Percentiles rank a stretch among this genome's conserved stretches.
phyloP scores from a whole-genome alignment of 1,140 invertebrate genomes.

The Trinorchestia longiramus region DNA sequence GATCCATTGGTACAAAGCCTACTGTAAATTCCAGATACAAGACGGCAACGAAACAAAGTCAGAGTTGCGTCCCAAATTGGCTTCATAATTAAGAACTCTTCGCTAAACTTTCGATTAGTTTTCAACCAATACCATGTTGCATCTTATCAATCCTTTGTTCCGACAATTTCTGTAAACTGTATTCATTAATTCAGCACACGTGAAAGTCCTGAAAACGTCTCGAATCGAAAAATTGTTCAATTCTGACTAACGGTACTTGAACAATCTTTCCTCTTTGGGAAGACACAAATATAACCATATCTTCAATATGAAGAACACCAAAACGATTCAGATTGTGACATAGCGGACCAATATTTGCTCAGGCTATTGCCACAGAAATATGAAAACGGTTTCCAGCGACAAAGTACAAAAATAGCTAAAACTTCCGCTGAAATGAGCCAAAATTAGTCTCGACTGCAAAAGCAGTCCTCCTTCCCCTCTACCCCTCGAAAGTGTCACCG shows the following conservation, averaged over 20 bases:
- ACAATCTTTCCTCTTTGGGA: background rate
- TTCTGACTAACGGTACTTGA: background rate
- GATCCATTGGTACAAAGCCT: too few relatives aligned
- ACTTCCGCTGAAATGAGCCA: background rate
- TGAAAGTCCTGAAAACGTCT: too few relatives aligned
- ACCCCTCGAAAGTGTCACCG: background rate
- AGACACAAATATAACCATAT: background rate
- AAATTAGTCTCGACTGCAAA: background rate
- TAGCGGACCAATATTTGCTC: background rate
- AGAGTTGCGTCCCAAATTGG: too few relatives aligned
- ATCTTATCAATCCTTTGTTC: too few relatives aligned
- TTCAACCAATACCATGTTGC: too few relatives aligned
- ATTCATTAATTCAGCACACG: too few relatives aligned
- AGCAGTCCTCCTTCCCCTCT: background rate
- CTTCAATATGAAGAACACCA: background rate
- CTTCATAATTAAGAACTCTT: too few relatives aligned
- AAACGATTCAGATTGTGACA: background rate
- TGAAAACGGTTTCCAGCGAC: too few relatives aligned
- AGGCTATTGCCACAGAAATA: background rate
- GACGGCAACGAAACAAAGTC: too few relatives aligned
- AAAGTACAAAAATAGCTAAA: background rate
- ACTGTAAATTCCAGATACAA: too few relatives aligned
- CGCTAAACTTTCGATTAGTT: too few relatives aligned
- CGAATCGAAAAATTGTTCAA: background rate
- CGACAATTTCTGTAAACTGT: too few relatives aligned